Evolutionary conservation across 2,888 invertebrate species (phyloP).

Genomic region (Ophion slaviceki): DNA sequence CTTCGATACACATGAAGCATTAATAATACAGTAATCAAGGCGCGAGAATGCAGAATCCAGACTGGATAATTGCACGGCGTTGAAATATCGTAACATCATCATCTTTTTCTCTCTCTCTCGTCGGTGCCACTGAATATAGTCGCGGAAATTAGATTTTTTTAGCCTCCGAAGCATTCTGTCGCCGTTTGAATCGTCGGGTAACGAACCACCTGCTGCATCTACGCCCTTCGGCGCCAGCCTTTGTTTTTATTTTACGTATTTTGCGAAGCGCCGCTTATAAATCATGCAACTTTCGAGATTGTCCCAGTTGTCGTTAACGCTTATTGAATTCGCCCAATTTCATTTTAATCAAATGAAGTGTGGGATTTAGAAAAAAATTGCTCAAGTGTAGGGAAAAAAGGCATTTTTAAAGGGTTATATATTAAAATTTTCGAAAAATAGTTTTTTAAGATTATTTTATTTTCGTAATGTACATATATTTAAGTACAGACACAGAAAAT

Average conservation of each 20-base stretch:
- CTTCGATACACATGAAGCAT: slow-evolving; percentile 49
- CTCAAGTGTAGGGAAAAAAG: too few species aligned
- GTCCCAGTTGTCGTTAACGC: neutral
- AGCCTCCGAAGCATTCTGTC: slow-evolving; percentile 15
- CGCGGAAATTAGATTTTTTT: slow-evolving; percentile 26
- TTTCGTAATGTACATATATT: too few species aligned
- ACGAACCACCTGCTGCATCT: slow-evolving; percentile 18
- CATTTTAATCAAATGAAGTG: neutral
- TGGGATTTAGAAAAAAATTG: too few species aligned
- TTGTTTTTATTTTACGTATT: neutral
- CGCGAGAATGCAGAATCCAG: slow-evolving; percentile 42
- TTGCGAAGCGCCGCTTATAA: neutral
- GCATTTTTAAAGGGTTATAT: too few species aligned
- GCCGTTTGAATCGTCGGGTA: slow-evolving; percentile 23
- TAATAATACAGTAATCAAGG: slow-evolving; percentile 45
- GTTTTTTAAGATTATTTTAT: too few species aligned
- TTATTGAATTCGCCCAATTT: neutral
- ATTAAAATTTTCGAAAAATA: too few species aligned
- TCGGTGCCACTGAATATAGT: slow-evolving; percentile 10
- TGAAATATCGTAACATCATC: slow-evolving; percentile 45
- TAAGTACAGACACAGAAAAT: too few species aligned
- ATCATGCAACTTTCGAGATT: neutral
- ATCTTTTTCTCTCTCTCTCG: slow-evolving; percentile 6
- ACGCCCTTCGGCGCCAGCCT: neutral
- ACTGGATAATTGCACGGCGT: slow-evolving; percentile 56